phyloP scores from a whole-genome alignment of 53 echinoderm and acorn worm species.

The Hippasteria phrygiana region DNA sequence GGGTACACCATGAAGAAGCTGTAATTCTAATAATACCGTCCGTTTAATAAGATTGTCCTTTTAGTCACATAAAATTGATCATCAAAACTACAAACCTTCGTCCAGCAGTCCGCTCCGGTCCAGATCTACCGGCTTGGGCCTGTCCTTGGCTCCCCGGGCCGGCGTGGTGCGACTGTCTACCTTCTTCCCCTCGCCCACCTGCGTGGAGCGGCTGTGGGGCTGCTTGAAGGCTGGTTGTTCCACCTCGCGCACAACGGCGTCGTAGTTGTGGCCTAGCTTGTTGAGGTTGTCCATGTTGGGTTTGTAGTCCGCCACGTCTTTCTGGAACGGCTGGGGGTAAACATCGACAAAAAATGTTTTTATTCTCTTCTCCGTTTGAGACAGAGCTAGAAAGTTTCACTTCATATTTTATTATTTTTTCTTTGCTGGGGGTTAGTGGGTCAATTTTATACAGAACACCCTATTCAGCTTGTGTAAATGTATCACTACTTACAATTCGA shows the following conservation, averaged over 20 bases:
- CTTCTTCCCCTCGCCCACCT: slow-evolving; percentile 66
- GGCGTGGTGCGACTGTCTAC: background rate
- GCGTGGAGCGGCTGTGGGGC: slow-evolving; percentile 81
- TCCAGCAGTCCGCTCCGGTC: slow-evolving; percentile 64
- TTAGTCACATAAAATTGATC: too few relatives aligned
- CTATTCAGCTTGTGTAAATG: too few relatives aligned
- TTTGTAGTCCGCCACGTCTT: slow-evolving; percentile 90
- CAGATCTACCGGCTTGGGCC: slow-evolving; percentile 40
- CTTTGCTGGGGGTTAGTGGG: too few relatives aligned
- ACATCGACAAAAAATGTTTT: background rate
- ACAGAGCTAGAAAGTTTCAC: too few relatives aligned
- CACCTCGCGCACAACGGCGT: slow-evolving; percentile 82
- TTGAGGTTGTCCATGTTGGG: slow-evolving; percentile 90
- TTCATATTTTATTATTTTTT: too few relatives aligned
- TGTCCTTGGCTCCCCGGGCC: slow-evolving; percentile 36
- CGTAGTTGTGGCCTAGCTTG: slow-evolving; percentile 84
- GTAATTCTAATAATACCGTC: too few relatives aligned
- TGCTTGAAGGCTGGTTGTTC: slow-evolving; percentile 77
- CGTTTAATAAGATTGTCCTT: too few relatives aligned
- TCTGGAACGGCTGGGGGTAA: slow-evolving; percentile 79
- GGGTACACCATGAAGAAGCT: too few relatives aligned
- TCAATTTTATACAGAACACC: too few relatives aligned
- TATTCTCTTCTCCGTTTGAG: too few relatives aligned
- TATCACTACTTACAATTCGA: too few relatives aligned
- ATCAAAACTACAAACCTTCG: slow-evolving; percentile 63